phyloP scores from a whole-genome alignment of 92 coral and sea anemone genomes.

The Phenganax marumi region DNA sequence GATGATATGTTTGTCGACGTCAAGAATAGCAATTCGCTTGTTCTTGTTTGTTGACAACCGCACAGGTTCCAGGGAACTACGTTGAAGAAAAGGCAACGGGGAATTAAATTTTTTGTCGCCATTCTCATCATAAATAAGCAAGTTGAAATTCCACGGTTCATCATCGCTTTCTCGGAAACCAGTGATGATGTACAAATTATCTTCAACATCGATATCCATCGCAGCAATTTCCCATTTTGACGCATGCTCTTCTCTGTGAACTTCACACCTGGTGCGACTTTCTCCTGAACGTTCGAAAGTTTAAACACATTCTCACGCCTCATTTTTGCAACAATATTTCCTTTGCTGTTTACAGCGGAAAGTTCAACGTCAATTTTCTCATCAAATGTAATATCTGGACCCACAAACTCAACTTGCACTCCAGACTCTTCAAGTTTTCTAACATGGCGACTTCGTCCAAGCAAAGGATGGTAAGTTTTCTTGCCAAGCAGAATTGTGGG shows the following conservation, averaged over 20 bases:
- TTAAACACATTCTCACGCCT: not conserved
- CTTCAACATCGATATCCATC: constrained; percentile 10
- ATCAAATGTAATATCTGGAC: not conserved
- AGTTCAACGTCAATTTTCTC: not conserved
- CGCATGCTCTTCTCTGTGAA: not conserved
- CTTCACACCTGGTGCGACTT: not conserved
- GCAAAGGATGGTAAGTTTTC: constrained; percentile 11
- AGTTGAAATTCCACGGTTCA: not conserved
- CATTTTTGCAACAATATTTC: not conserved
- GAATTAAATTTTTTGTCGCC: not conserved
- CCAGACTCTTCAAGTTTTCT: no score
- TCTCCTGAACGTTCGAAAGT: not conserved
- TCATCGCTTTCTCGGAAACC: not conserved
- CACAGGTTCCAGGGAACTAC: not conserved
- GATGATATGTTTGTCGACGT: not conserved
- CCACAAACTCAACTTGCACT: no score
- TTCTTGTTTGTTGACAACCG: not conserved
- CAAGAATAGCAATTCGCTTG: constrained; percentile 1
- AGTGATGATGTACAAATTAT: constrained; percentile 1
- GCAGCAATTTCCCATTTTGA: not conserved
- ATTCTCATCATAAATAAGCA: not conserved
- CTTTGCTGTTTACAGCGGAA: constrained; percentile 2
- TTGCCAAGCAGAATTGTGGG: constrained; percentile 34
- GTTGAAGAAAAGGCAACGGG: not conserved
- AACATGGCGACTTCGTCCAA: not conserved